phyloP scores from a whole-genome alignment of 1,140 invertebrate genomes.

The Drosophila insularis region DNA sequence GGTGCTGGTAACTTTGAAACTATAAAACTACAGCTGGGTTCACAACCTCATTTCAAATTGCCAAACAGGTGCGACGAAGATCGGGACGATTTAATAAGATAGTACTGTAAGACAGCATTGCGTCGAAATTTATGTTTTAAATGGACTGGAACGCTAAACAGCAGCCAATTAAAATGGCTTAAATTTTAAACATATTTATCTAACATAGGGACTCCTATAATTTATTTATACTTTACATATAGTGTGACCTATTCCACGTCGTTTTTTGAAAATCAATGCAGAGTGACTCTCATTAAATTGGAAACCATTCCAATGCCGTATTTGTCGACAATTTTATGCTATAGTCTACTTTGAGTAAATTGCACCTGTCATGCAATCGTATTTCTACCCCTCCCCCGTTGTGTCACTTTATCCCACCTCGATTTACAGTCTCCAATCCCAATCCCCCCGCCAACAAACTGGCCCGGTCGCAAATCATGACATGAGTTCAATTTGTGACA shows the following conservation, averaged over 20 bases:
- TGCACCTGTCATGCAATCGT: conserved; percentile 60
- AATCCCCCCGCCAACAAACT: conserved; percentile 15
- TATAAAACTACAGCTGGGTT: conserved; percentile 72
- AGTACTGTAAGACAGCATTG: conserved; percentile 36
- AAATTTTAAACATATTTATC: too few relatives aligned
- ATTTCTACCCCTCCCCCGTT: conserved; percentile 22
- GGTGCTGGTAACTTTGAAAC: conserved; percentile 30
- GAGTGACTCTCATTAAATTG: conserved; percentile 25
- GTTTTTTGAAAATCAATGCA: neutral
- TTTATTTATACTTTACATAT: too few relatives aligned
- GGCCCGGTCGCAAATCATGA: conserved; percentile 56
- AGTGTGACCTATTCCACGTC: too few relatives aligned
- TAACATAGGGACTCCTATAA: too few relatives aligned
- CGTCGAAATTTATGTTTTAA: neutral
- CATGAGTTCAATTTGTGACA: conserved; percentile 67
- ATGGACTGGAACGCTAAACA: too few relatives aligned
- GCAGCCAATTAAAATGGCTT: too few relatives aligned
- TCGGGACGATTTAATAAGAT: conserved; percentile 22
- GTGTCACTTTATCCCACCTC: neutral
- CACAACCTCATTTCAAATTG: conserved; percentile 77
- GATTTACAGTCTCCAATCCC: neutral
- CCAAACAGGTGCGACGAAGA: conserved; percentile 75
- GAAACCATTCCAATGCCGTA: conserved; percentile 33
- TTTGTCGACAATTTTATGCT: conserved; percentile 18
- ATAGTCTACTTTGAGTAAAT: conserved; percentile 45